These are phyloP conservation scores for Pipistrellus kuhlii DNA, from an alignment of 2,797 vertebrate species.

Conservation along the genomic window DNA sequence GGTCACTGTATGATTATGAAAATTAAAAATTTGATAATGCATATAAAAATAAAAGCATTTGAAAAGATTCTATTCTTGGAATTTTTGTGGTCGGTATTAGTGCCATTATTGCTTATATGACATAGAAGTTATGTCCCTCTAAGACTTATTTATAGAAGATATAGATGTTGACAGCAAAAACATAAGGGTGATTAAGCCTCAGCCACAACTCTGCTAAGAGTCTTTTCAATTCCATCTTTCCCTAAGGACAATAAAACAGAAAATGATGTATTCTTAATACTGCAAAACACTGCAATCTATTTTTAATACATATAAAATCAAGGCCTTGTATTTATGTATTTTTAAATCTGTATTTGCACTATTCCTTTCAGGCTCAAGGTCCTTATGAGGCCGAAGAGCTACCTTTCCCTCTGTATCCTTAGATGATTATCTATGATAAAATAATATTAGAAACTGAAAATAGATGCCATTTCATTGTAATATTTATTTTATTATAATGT, in stretches of 20 bases:
- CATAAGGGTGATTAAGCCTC: not conserved
- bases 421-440: slow-evolving; percentile 40
- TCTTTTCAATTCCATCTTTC: not conserved
- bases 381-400: not conserved
- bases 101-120: not conserved
- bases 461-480: not conserved
- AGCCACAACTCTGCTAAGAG: not conserved
- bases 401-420: not conserved
- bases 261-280: not conserved
- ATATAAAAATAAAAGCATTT: not conserved
- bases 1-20: not conserved
- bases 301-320: slow-evolving; percentile 8
- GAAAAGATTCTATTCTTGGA: not conserved
- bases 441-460: slow-evolving; percentile 21
- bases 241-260: not conserved
- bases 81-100: not conserved
- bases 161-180: not conserved
- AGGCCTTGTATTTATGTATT: not conserved
- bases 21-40: slow-evolving; percentile 8
- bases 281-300: not conserved
- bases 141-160: slow-evolving; percentile 4
- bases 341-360: not conserved
- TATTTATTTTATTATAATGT: slow-evolving; percentile 29
- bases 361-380: not conserved
- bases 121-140: not conserved